Evolutionary conservation across 2,888 invertebrate species (phyloP), one percentile per base, ranked within the genome.

Genomic region (Gandaritis pyraliata): DNA sequence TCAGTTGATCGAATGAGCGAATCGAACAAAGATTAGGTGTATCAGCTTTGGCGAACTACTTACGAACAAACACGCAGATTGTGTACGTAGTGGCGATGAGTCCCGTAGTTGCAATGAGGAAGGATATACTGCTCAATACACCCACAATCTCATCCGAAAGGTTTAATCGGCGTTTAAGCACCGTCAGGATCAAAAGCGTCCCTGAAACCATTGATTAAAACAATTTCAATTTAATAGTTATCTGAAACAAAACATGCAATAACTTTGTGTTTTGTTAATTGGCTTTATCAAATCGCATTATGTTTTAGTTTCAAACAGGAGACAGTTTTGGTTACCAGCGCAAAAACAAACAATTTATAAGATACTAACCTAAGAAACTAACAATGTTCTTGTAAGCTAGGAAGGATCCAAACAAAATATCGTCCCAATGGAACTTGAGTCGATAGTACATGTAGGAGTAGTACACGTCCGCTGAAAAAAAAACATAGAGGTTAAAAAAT

Each of bases 361-460:
- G 23, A 6, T 23, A 82, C 86, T 72, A 66, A 92, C 93, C 92
- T 57, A 81, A 50, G 74, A 92, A 92, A 66, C 91, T 90, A 57
- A 87, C 72, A 57, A 92, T 77, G 49, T 91, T 92, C 65, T 81
- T 86, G 67, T 89, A 90, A 1, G 93, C 91, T 30, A 90, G 80
- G 69, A 83, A 92, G 4, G 88, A 85, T 15, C 93, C 92, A 52
- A 88, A 93, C 72, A 88, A 77, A 11, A 93, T 78, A 60, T 92
- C 93, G 55, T 86, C 86, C 90, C 90, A 93, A 52, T 84, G 81
- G 68, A 92, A 93, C 65, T 92, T 91, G 66, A 85, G 82, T 51
- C 93, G 80, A 70, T 86, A 90, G 83, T 83, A 93, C 87, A 93
- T 88, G 73, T 92, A 93, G 1, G 85, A 77, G 16, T 92, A 74